Conservation (phyloP, 2,888 invertebrate species). For the Norana najaformis region DNA sequence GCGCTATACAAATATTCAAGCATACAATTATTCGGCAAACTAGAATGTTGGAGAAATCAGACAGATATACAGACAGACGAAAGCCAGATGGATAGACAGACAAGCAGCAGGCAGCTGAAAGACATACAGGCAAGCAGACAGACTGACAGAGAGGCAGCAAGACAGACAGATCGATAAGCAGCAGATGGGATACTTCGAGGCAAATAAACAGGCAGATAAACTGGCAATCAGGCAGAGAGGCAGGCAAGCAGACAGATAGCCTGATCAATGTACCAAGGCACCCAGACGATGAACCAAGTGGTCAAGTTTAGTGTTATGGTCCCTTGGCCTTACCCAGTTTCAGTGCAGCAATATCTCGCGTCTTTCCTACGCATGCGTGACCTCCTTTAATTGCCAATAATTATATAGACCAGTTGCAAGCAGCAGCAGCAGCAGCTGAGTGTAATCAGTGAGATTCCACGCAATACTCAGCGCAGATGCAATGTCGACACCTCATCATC, state of each 20-base stretch:
- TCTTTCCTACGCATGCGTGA: not conserved
- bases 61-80: not conserved
- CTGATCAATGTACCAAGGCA: not conserved
- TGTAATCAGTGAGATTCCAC: no score
- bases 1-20: not conserved
- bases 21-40: not conserved
- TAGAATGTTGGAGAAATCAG: not conserved
- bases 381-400: not conserved
- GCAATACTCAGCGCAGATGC: not conserved
- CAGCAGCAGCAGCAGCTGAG: not conserved
- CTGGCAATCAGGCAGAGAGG: no score
- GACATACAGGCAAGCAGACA: not conserved
- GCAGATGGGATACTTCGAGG: no score
- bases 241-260: not conserved
- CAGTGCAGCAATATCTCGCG: not conserved
- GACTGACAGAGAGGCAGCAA: no score
- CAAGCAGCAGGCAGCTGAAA: not conserved
- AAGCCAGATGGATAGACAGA: no score
- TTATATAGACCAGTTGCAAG: not conserved
- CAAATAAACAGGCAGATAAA: not conserved
- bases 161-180: no score
- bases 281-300: not conserved
- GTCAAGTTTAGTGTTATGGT: no score
- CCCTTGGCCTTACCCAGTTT: not conserved
- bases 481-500: not conserved